A percentile compares a stretch with the other conserved stretches of the same genome.
Conservation (phyloP, 2,888 invertebrate species). For the Trichogramma evanescens region DNA sequence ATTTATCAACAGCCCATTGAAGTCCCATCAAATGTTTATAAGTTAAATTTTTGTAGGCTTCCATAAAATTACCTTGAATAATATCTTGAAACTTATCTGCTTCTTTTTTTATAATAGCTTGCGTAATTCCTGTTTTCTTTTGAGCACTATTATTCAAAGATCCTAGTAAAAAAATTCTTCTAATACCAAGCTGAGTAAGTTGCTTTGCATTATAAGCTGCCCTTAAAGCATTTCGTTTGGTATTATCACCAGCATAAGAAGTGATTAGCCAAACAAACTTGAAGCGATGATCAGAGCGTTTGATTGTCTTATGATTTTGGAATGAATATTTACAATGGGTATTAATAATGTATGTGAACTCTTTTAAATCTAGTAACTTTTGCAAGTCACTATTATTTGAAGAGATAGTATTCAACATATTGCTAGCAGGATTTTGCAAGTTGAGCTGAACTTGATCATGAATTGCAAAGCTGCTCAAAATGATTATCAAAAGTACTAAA, state of each 20-base stretch:
- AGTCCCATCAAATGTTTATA: conserved; percentile 78
- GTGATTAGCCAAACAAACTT: conserved; percentile 56
- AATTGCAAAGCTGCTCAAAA: too few species aligned
- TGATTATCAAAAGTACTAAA: too few species aligned
- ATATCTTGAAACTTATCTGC: conserved; percentile 60
- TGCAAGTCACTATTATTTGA: too few species aligned
- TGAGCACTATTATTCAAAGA: conserved; percentile 50
- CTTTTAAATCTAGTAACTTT: conserved; percentile 5
- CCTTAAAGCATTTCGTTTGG: conserved; percentile 64
- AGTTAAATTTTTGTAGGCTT: conserved; percentile 74
- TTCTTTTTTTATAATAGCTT: conserved; percentile 55
- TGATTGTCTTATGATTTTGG: conserved; percentile 1
- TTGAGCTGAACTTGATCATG: too few species aligned
- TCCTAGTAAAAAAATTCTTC: conserved; percentile 66
- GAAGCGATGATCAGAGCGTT: neutral
- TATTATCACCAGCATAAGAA: conserved; percentile 68
- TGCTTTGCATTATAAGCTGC: conserved; percentile 57
- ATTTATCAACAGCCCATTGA: conserved; percentile 63
- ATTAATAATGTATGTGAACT: conserved; percentile 12
- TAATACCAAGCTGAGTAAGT: conserved; percentile 54
- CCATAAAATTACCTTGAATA: conserved; percentile 68
- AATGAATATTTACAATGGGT: conserved; percentile 8
- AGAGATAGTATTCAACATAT: too few species aligned
- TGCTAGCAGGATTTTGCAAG: too few species aligned
- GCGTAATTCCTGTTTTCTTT: conserved; percentile 46